phyloP scores from a whole-genome alignment of 2,888 invertebrate genomes.

The Arrhopalites spinosus region DNA sequence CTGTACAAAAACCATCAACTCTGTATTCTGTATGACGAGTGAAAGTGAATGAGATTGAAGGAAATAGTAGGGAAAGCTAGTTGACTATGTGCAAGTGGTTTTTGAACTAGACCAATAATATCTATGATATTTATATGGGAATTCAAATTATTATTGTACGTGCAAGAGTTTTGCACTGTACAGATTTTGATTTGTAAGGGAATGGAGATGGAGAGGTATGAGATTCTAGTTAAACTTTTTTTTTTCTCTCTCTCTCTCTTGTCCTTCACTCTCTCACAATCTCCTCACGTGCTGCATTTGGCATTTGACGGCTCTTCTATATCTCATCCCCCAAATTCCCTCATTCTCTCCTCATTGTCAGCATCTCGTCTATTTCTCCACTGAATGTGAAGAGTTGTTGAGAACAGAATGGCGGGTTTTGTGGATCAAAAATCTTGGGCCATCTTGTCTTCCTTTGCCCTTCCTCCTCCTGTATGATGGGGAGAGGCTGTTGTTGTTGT shows the following conservation, averaged over 20 bases:
- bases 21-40: too few relatives aligned
- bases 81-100: too few relatives aligned
- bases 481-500: background rate
- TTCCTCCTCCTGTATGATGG: background rate
- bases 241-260: background rate
- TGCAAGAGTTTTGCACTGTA: background rate
- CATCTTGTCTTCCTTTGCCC: background rate
- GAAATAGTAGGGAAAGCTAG: too few relatives aligned
- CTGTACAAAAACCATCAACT: too few relatives aligned
- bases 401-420: background rate
- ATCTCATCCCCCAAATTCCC: conserved; percentile 18
- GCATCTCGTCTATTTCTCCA: background rate
- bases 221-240: background rate
- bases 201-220: background rate
- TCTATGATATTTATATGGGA: too few relatives aligned
- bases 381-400: conserved; percentile 4
- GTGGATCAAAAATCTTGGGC: background rate
- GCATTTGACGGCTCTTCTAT: conserved; percentile 49
- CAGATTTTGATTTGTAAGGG: background rate
- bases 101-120: too few relatives aligned
- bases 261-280: background rate
- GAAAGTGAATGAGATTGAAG: too few relatives aligned
- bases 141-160: conserved; percentile 4
- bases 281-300: conserved; percentile 48
- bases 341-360: background rate